phyloP scores from a whole-genome alignment of 2,797 vertebrate species.

The Pitangus sulphuratus region DNA sequence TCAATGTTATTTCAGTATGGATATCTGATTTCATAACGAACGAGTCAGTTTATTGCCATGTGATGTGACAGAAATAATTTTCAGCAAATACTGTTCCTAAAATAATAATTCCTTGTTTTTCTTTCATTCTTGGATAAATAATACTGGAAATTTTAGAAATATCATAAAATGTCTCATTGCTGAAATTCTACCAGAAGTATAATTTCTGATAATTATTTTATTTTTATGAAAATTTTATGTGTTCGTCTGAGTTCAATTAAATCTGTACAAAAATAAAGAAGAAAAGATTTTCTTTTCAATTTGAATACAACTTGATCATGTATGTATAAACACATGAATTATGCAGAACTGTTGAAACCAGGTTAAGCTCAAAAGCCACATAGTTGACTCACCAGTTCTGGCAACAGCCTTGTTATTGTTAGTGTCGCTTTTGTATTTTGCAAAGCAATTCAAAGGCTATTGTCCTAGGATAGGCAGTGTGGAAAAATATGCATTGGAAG shows the following conservation, averaged over 20 bases:
- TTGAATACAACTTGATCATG: neutral
- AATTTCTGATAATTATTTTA: neutral
- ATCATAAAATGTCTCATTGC: neutral
- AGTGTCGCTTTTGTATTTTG: neutral
- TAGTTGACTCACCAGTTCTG: neutral
- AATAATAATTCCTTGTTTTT: neutral
- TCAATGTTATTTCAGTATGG: neutral
- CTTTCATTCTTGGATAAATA: neutral
- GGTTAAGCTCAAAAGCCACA: neutral
- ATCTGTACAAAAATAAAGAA: neutral
- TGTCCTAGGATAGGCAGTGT: neutral
- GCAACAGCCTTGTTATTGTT: neutral
- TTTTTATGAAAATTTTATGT: neutral
- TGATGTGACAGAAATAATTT: neutral
- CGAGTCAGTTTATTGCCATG: neutral
- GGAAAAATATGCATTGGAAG: neutral
- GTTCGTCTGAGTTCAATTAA: neutral
- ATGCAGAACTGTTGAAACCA: neutral
- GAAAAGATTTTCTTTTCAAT: neutral
- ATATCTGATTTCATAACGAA: neutral
- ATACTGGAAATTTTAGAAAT: neutral
- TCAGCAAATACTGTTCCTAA: neutral
- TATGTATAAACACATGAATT: neutral
- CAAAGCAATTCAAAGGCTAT: neutral
- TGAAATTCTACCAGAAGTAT: neutral